phyloP scores from a whole-genome alignment of 2,797 vertebrate species.

The Neomorphus geoffroyi region DNA sequence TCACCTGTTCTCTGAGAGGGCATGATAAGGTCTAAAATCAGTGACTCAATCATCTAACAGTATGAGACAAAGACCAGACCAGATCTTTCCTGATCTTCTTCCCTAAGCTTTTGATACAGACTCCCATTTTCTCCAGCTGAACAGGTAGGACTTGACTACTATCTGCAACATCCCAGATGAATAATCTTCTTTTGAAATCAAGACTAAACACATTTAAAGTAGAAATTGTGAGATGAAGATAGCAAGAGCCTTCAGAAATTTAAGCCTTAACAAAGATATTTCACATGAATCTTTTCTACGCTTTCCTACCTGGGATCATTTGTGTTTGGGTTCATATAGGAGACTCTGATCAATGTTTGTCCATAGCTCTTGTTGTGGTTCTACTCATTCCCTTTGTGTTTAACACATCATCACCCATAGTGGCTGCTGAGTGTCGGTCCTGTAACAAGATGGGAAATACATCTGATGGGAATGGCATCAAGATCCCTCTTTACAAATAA shows the following conservation, averaged over 20 bases:
- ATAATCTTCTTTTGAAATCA: not conserved
- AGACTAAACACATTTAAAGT: not conserved
- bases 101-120: not conserved
- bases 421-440: not conserved
- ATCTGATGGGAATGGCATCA: not conserved
- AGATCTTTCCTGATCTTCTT: not conserved
- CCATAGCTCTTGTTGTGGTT: not conserved
- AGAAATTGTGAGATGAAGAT: not conserved
- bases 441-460: not conserved
- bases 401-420: not conserved
- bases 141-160: not conserved
- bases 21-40: not conserved
- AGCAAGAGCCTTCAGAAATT: not conserved
- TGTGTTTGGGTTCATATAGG: not conserved
- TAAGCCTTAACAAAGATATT: not conserved
- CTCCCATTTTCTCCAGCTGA: not conserved
- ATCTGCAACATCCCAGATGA: not conserved
- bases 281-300: not conserved
- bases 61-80: not conserved
- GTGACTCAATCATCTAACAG: not conserved
- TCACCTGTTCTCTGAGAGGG: not conserved
- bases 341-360: not conserved
- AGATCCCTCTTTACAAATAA: not conserved
- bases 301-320: not conserved
- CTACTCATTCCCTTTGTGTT: not conserved